Conservation (phyloP, 2,888 invertebrate genomes). For the Tenthredo scrophulariae region DNA sequence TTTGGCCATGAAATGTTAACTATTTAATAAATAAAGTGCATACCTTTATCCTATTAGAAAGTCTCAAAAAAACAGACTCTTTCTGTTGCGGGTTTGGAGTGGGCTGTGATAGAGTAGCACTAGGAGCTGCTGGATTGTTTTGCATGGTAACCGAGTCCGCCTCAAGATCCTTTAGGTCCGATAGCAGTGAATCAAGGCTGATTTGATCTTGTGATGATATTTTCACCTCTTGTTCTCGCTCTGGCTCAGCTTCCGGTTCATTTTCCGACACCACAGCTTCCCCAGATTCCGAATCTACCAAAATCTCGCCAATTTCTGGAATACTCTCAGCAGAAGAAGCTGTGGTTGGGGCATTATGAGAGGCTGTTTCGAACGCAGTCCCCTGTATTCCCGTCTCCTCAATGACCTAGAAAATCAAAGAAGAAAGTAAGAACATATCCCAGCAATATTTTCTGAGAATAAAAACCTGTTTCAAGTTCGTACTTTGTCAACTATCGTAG, state of each 20-base stretch:
- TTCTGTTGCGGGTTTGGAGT: slow-evolving; percentile 82
- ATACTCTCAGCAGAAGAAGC: slow-evolving; percentile 61
- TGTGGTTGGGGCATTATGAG: slow-evolving; percentile 59
- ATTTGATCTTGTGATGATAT: slow-evolving; percentile 70
- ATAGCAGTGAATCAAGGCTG: slow-evolving; percentile 73
- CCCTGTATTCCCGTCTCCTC: slow-evolving; percentile 34
- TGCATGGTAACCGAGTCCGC: slow-evolving; percentile 64
- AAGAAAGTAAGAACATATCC: background rate
- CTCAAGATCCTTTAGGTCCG: slow-evolving; percentile 75
- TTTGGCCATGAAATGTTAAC: background rate
- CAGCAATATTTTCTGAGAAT: background rate
- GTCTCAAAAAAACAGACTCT: slow-evolving; percentile 96
- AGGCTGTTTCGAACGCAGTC: slow-evolving; percentile 9
- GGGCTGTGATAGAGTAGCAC: slow-evolving; percentile 73
- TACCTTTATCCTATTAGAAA: slow-evolving; percentile 97
- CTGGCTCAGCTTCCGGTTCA: slow-evolving; percentile 55
- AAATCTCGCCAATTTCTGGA: slow-evolving; percentile 54
- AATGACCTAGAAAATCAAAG: background rate
- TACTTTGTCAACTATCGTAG: slow-evolving; percentile 13
- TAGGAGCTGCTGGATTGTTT: slow-evolving; percentile 73
- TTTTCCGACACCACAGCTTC: slow-evolving; percentile 10
- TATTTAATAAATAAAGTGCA: background rate
- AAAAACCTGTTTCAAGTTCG: background rate
- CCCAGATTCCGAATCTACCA: slow-evolving; percentile 57
- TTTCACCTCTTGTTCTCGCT: slow-evolving; percentile 66